Conservation (phyloP, 2,888 invertebrate species). For the Papilio protenor region DNA sequence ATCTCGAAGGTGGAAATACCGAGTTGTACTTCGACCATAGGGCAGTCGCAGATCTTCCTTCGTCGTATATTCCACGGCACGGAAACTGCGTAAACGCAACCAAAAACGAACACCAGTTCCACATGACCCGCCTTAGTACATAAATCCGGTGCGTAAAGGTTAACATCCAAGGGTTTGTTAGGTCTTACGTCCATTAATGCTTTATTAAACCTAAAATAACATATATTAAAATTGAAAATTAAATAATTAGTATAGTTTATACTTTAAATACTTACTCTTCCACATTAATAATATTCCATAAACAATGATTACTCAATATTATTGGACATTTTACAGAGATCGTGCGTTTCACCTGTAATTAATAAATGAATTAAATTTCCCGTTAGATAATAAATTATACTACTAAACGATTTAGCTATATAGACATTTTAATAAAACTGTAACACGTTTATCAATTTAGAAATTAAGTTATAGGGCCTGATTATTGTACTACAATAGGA, state of each 20-base stretch:
- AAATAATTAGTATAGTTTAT: not conserved
- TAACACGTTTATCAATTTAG: not conserved
- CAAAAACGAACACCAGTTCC: constrained; percentile 71
- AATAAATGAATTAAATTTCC: not conserved
- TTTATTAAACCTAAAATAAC: constrained; percentile 8
- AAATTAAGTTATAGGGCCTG: not conserved
- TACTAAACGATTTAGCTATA: not conserved
- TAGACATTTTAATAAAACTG: too few species aligned
- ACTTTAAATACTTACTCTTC: constrained; percentile 67
- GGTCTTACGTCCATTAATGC: constrained; percentile 66
- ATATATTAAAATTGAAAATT: not conserved
- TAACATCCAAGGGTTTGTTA: constrained; percentile 63
- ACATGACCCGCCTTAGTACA: constrained; percentile 64
- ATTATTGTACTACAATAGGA: too few species aligned
- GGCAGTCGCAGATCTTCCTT: constrained; percentile 76
- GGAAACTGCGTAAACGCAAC: constrained; percentile 65
- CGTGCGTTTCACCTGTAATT: constrained; percentile 73
- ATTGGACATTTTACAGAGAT: constrained; percentile 73
- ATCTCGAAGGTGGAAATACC: constrained; percentile 75
- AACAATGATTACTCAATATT: constrained; percentile 76
- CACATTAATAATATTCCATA: constrained; percentile 78
- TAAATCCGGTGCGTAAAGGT: constrained; percentile 72
- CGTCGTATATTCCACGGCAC: constrained; percentile 72
- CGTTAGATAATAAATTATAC: not conserved
- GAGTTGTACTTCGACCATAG: constrained; percentile 70